Percentiles rank a stretch among this genome's conserved stretches.
These are phyloP conservation scores for Cyrtodaria siliqua DNA, from an alignment of 2,888 invertebrate genomes.

Conservation along the genomic window DNA sequence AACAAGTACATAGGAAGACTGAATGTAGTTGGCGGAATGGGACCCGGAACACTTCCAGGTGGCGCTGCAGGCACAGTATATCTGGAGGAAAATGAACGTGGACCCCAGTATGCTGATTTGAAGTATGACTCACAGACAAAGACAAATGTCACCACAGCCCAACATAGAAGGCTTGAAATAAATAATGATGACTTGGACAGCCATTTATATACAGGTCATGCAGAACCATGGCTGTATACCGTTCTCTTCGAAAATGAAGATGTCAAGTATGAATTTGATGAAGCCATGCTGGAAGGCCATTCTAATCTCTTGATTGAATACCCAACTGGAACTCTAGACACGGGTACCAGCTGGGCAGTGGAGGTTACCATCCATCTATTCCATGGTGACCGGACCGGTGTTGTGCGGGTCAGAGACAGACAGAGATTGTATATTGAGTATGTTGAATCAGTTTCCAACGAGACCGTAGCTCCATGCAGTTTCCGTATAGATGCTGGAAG, in stretches of 20 bases:
- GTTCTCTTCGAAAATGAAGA: constrained; percentile 67
- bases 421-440: constrained; percentile 76
- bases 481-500: constrained; percentile 71
- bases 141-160: constrained; percentile 47
- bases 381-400: constrained; percentile 75
- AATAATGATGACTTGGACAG: constrained; percentile 74
- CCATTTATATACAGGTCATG: constrained; percentile 69
- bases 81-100: constrained; percentile 73
- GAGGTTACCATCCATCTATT: constrained; percentile 69
- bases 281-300: constrained; percentile 70
- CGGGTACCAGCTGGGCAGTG: constrained; percentile 38
- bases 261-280: constrained; percentile 74
- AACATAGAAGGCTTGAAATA: constrained; percentile 68
- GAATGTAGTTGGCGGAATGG: constrained; percentile 70
- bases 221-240: constrained; percentile 76
- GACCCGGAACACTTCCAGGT: constrained; percentile 65
- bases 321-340: constrained; percentile 51
- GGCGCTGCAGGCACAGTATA: constrained; percentile 79
- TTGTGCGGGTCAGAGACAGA: constrained; percentile 66
- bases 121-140: constrained; percentile 69
- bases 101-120: constrained; percentile 78
- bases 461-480: constrained; percentile 76
- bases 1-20: constrained; percentile 71
- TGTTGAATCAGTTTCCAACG: constrained; percentile 72
- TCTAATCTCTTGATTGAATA: constrained; percentile 73